Conservation (phyloP, 2,888 invertebrate species). For the Helleia helle region DNA sequence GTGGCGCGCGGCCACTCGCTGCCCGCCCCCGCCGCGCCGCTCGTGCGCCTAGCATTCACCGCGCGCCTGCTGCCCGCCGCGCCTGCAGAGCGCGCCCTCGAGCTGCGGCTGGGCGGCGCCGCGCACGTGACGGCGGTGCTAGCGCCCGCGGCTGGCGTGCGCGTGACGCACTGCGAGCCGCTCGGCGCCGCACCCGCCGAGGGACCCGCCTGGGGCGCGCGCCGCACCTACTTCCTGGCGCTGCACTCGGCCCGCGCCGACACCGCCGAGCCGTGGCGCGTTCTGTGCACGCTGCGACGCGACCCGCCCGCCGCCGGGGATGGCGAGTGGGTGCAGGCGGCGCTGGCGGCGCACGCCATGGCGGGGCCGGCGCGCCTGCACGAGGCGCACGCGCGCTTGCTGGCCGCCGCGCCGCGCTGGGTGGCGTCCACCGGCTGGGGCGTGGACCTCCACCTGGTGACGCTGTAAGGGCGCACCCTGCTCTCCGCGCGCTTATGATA, state of each 20-base stretch:
- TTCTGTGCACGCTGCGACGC: constrained; percentile 15
- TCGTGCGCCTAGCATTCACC: constrained; percentile 62
- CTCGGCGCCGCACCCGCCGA: constrained; percentile 25
- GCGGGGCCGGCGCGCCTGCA: constrained; percentile 69
- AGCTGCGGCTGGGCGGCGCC: constrained; percentile 31
- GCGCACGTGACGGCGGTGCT: constrained; percentile 28
- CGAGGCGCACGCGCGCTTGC: constrained; percentile 62
- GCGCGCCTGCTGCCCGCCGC: background rate
- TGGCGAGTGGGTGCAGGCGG: constrained; percentile 55
- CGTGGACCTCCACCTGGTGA: constrained; percentile 75
- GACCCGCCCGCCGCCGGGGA: constrained; percentile 44
- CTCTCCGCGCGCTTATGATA: no score
- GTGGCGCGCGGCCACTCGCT: constrained; percentile 38
- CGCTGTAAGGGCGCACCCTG: background rate
- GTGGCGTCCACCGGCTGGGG: constrained; percentile 80
- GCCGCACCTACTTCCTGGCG: constrained; percentile 25
- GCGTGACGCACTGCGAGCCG: constrained; percentile 13
- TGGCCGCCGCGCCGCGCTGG: constrained; percentile 77
- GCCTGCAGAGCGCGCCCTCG: constrained; percentile 59
- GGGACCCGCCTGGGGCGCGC: constrained; percentile 28
- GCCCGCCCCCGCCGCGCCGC: constrained; percentile 17
- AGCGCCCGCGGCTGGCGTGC: constrained; percentile 35
- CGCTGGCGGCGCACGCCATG: constrained; percentile 72
- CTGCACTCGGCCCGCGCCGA: constrained; percentile 21
- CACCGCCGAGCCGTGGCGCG: constrained; percentile 3